Evolutionary conservation across 2,797 vertebrate species (phyloP), one percentile per base, ranked within the genome.

Genomic region (Parauchenoglanis punctatus): DNA sequence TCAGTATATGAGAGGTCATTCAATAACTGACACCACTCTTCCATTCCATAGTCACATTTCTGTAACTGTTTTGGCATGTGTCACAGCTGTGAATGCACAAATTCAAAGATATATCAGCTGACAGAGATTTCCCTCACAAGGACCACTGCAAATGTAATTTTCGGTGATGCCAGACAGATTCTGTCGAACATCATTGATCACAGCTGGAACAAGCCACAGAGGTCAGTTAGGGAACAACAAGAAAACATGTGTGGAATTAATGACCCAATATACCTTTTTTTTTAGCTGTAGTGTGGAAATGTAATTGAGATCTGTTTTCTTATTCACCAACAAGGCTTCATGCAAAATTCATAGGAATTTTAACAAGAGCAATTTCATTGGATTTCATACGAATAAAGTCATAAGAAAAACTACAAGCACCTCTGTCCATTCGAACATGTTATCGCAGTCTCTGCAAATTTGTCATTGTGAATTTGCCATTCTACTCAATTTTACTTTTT

Each of bases 1-100:
- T 93, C 93, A 93, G 93, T 94, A 94, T 95, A 94, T 90, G 92
- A 92, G 92, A 92, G 94, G 95, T 94, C 95, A 95, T 95, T 95
- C 94, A 95, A 96, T 95, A 96, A 95, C 91, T 94, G 94, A 95
- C 95, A 96, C 93, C 93, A 95, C 94, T 95, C 94, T 94, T 95
- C 94, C 94, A 93, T 93, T 90, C 90, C 82, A 65, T 94, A 93
- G 93, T 94, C 94, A 94, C 94, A 93, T 95, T 93, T 95, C 93
- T 95, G 94, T 94, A 93, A 92, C 93, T 93, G 92, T 94, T 95
- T 94, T 93, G 94, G 92, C 94, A 93, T 93, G 94, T 95, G 95
- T 95, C 95, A 94, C 93, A 93, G 94, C 93, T 92, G 94, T 93
- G 90, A 94, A 92, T 86, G 90, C 92, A 92, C 92, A 93, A 91